Evolutionary conservation across 2,888 invertebrate genomes (phyloP), one percentile per base, ranked within the genome.

Genomic region (Tribolium freemani): DNA sequence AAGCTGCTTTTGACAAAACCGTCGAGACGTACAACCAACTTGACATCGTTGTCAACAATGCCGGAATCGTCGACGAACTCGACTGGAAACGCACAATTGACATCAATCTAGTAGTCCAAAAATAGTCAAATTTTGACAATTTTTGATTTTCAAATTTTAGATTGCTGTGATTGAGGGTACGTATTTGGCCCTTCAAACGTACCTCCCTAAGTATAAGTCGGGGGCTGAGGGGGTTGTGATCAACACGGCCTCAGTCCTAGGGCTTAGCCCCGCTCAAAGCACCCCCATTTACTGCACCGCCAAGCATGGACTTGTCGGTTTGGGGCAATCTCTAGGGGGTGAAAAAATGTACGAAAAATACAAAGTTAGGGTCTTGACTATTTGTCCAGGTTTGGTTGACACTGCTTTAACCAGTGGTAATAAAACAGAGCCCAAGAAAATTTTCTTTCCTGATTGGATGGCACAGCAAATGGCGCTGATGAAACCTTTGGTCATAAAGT

Each of bases 161-260:
- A 56, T n/a, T 11, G 75, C 69, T 10, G 73, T 74, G 13, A 67
- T 79, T n/a, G 56, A 72, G 21, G 80, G 79, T 50, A 75, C 73
- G 6, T 70, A 71, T 45, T 61, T 80, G 9, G 80, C 80, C 0
- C 38, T 77, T 46, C 60, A 76, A 13, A 77, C 76, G 57, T 81
- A 79, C 67, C 74, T 82, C 38, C 78, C 79, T 9, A 76, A 77
- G 69, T 76, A 78, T 48, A 78, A 75, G 75, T 71, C 69, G 4
- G 76, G 74, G 0, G 66, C 74, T 4, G 81, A 80, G 73, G 78
- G 77, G n/a, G 68, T 82, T 3, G 74, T 82, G 5, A 54, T 82
- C 9, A 82, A 82, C 68, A 78, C 73, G 3, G 67, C 81, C 5
- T 82, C 82, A 5, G 70, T 79, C 31, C 68, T 75, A 46, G 81